phyloP scores from a whole-genome alignment of 2,797 vertebrate genomes.

The Sardinella longiceps region DNA sequence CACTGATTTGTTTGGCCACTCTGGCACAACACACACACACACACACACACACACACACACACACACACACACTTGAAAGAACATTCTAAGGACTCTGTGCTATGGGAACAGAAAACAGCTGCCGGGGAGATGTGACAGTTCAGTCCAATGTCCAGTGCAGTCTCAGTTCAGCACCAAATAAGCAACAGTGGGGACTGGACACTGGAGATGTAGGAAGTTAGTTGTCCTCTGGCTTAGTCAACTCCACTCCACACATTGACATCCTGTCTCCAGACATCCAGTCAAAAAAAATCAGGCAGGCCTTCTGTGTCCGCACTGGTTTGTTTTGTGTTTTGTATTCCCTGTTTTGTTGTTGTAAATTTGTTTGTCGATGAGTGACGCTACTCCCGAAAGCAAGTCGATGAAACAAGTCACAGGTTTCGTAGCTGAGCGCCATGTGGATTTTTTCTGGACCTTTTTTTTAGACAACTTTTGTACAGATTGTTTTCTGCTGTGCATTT shows the following conservation, averaged over 20 bases:
- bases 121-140: neutral
- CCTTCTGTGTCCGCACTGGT: neutral
- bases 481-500: neutral
- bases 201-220: neutral
- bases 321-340: neutral
- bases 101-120: neutral
- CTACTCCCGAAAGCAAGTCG: neutral
- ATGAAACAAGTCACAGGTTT: neutral
- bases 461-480: neutral
- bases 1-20: slow-evolving; percentile 22
- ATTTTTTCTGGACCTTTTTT: neutral
- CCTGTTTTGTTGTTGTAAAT: neutral
- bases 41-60: no score
- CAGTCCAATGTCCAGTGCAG: neutral
- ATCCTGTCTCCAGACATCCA: neutral
- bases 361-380: neutral
- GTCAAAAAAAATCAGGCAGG: neutral
- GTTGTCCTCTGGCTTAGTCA: neutral
- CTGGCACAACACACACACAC: neutral
- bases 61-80: slow-evolving; percentile 5
- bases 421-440: neutral
- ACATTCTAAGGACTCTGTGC: slow-evolving; percentile 19
- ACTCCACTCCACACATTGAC: neutral
- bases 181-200: neutral
- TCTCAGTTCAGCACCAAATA: neutral